A percentile compares a stretch with the other conserved stretches of the same genome.
phyloP scores from a whole-genome alignment of 2,888 invertebrate genomes.

The Adela reaumurella region DNA sequence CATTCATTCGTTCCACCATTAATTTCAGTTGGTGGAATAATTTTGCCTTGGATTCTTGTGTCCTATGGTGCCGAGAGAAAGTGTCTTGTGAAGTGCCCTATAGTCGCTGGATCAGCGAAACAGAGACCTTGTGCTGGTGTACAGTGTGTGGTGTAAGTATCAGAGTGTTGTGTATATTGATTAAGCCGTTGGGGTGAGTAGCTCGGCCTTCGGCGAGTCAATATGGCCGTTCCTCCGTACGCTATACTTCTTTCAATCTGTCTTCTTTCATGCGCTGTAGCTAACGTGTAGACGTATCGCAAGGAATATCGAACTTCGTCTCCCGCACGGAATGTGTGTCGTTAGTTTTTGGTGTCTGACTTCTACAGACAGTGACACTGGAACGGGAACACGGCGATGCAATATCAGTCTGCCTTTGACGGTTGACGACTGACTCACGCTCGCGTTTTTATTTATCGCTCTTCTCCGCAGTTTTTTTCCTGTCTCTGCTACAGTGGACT shows the following conservation, averaged over 20 bases:
- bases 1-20: not conserved
- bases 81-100: not conserved
- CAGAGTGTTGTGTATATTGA: not conserved
- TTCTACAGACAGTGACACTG: too few species aligned
- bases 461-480: too few species aligned
- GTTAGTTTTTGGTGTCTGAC: constrained; percentile 20
- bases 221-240: not conserved
- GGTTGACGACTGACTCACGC: not conserved
- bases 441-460: too few species aligned
- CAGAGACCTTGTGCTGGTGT: not conserved
- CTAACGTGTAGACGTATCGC: too few species aligned
- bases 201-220: not conserved
- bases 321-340: constrained; percentile 14
- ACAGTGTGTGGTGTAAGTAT: not conserved
- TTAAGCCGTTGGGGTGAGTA: not conserved
- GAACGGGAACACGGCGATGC: too few species aligned
- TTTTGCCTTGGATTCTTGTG: not conserved
- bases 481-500: too few species aligned
- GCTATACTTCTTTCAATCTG: too few species aligned
- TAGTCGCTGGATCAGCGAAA: not conserved
- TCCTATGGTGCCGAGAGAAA: not conserved
- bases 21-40: not conserved
- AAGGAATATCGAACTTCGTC: constrained; percentile 1
- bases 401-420: not conserved
- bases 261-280: too few species aligned